Evolutionary conservation across 1,140 invertebrate genomes (phyloP).

Genomic region (Contarinia nasturtii): DNA sequence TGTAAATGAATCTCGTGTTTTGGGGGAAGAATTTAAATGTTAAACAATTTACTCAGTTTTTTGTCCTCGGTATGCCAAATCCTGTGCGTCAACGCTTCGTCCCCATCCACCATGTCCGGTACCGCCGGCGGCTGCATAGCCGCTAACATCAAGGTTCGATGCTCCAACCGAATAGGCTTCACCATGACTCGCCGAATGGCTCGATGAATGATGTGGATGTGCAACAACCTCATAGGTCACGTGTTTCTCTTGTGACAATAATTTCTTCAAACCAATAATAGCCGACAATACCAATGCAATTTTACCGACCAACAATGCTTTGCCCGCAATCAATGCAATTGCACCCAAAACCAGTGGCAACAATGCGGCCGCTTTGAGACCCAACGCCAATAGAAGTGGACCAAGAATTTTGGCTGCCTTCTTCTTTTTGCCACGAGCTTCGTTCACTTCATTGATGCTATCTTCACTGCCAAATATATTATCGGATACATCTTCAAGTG

Average conservation of each 20-base stretch:
- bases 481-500: conserved; percentile 49
- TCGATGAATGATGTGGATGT: conserved; percentile 54
- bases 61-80: conserved; percentile 54
- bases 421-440: conserved; percentile 59
- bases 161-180: conserved; percentile 41
- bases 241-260: conserved; percentile 53
- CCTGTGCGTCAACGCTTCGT: conserved; percentile 46
- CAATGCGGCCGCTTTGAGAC: conserved; percentile 56
- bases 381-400: conserved; percentile 48
- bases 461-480: conserved; percentile 34
- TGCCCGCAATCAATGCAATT: conserved; percentile 65
- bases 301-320: conserved; percentile 64
- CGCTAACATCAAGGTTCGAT: conserved; percentile 29
- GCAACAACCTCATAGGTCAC: conserved; percentile 69
- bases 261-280: conserved; percentile 64
- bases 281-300: conserved; percentile 61
- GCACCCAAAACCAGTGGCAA: conserved; percentile 54
- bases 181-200: conserved; percentile 36
- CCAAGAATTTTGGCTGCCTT: conserved; percentile 61
- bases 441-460: conserved; percentile 29
- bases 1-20: no score
- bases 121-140: conserved; percentile 30
- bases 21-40: no score
- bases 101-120: conserved; percentile 50
- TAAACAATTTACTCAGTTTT: conserved; percentile 24